Evolutionary conservation across 2,113 vertebrate genomes (phyloP).

Genomic region (Morone chrysops): DNA sequence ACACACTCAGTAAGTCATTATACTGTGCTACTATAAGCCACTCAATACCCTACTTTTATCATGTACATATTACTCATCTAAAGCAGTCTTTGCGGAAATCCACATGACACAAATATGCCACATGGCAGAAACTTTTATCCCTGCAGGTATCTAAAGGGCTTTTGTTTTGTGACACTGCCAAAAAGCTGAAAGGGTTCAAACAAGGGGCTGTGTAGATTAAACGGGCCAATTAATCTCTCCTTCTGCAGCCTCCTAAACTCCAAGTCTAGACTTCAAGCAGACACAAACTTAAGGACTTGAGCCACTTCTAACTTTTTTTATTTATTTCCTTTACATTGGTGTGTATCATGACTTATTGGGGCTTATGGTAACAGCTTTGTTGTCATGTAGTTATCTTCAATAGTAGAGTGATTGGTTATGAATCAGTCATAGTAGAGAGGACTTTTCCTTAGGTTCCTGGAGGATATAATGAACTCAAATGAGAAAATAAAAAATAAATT

Average conservation of each 20-base stretch:
- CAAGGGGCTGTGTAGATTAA: slow-evolving; percentile 66
- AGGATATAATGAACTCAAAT: slow-evolving; percentile 9
- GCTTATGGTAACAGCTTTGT: slow-evolving; percentile 48
- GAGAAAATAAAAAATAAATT: background rate
- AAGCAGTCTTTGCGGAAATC: slow-evolving; percentile 38
- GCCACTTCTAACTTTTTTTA: slow-evolving; percentile 54
- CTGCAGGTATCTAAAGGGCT: slow-evolving; percentile 45
- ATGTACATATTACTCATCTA: slow-evolving; percentile 41
- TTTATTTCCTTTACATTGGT: background rate
- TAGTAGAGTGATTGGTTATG: slow-evolving; percentile 15
- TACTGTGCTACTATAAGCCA: slow-evolving; percentile 2
- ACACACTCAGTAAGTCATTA: slow-evolving; percentile 17
- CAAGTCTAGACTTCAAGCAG: slow-evolving; percentile 69
- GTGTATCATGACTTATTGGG: slow-evolving; percentile 41
- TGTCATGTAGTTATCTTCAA: slow-evolving; percentile 30
- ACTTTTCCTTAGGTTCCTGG: background rate
- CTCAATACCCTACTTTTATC: slow-evolving; percentile 11
- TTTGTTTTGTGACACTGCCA: slow-evolving; percentile 55
- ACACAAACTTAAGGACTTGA: slow-evolving; percentile 59
- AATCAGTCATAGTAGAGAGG: slow-evolving; percentile 23
- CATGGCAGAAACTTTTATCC: slow-evolving; percentile 63
- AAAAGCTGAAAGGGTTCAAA: slow-evolving; percentile 62
- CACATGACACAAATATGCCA: slow-evolving; percentile 47
- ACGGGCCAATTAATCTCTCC: slow-evolving; percentile 67
- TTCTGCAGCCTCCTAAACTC: slow-evolving; percentile 44